Base-by-base conservation (phyloP, 2,888 invertebrate species). In the Phalera bucephala region DNA sequence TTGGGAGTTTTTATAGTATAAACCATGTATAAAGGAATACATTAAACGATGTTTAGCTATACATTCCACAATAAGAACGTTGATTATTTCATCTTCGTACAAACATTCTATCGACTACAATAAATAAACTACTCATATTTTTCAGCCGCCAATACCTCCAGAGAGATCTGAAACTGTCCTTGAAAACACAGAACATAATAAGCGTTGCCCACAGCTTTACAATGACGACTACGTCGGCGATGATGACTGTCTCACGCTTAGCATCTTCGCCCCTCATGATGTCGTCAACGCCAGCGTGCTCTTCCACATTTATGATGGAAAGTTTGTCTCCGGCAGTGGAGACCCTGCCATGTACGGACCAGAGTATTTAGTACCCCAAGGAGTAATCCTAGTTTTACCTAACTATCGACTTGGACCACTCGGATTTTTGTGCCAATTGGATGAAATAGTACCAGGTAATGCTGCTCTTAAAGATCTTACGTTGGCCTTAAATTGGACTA, bases 381-480 rank as follows among this genome's bases (percentile, higher is more conserved):
- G 65, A 14, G 43, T 83, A 3, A 77, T 82, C 31, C 40, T 85
- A 10, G 76, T 86, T 22, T 43, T 85, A 38, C 84, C 85, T 3
- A 86, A 86, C 57, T 86, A 83, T 50, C 73, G 86, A 58, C 53
- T 84, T 2, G 84, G 89, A 6, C 62, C 80, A 7, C 63, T 87
- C 10, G 90, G 90, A 26, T 90, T 88, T 47, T 42, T 89, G 27
- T 84, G 83, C 45, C 41, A 78, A 29, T 65, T 62, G 37, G 80
- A 81, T 26, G 64, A 62, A 20, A 67, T 66, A 0, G 80, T 72
- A 6, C 80, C 75, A n/a, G 87, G 87, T 6, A 88, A 88, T 35
- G 82, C 82, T 2, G 88, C 70, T 1, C 53, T 87, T 22, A 87
- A 83, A 59, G 87, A 87, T 40, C 54, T 86, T 20, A 57, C 74